Evolutionary conservation across 1,140 invertebrate genomes (phyloP).

Genomic region (Eupeodes corollae): DNA sequence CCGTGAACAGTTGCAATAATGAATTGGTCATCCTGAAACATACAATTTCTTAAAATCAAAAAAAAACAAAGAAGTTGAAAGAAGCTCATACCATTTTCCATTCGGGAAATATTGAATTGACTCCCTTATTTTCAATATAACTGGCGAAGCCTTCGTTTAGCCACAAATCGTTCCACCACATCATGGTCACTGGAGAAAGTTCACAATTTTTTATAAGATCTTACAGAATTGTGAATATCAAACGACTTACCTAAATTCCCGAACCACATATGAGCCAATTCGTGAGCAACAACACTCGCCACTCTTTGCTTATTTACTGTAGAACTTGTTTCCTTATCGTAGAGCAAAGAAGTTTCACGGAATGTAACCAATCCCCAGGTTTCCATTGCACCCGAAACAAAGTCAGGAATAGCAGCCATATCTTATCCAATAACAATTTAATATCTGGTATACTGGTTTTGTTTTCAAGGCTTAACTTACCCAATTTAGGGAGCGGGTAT

Average conservation of each 20-base stretch:
- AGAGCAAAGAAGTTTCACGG: conserved; percentile 72
- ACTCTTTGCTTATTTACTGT: conserved; percentile 63
- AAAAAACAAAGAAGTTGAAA: conserved; percentile 36
- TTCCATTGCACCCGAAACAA: conserved; percentile 90
- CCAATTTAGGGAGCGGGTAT: conserved; percentile 80
- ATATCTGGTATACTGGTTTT: background rate
- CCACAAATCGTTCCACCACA: conserved; percentile 92
- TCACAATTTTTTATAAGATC: conserved; percentile 18
- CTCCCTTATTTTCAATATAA: conserved; percentile 72
- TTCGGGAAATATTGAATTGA: conserved; percentile 56
- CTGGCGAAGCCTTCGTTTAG: conserved; percentile 88
- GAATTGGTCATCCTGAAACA: conserved; percentile 57
- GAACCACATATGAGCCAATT: conserved; percentile 90
- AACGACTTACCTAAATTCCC: conserved; percentile 59
- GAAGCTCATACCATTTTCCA: conserved; percentile 75
- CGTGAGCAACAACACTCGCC: conserved; percentile 77
- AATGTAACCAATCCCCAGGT: conserved; percentile 84
- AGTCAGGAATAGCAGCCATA: conserved; percentile 89
- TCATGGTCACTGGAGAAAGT: conserved; percentile 62
- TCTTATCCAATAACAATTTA: conserved; percentile 42
- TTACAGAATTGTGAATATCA: background rate
- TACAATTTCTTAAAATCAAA: conserved; percentile 18
- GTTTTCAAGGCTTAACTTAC: conserved; percentile 4
- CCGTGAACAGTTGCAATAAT: conserved; percentile 56
- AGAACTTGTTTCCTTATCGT: conserved; percentile 55